These are phyloP conservation scores for Andrena camellia DNA, from an alignment of 2,888 invertebrate species.

Conservation along the genomic window DNA sequence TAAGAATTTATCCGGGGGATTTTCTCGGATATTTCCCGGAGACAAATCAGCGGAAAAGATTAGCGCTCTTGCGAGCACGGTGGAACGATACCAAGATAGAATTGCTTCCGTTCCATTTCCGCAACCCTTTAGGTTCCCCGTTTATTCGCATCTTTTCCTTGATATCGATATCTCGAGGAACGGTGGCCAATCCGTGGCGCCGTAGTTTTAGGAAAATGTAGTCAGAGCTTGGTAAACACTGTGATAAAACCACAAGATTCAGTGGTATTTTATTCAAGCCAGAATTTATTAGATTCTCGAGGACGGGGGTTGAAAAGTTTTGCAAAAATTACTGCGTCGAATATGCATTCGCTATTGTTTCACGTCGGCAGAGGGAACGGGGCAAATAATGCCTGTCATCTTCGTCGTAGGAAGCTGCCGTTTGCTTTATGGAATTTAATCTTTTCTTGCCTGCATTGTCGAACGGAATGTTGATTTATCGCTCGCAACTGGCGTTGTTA, in stretches of 20 bases:
- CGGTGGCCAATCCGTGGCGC: neutral
- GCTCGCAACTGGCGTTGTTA: neutral
- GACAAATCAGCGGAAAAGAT: neutral
- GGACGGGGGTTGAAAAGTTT: neutral
- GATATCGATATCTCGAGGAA: neutral
- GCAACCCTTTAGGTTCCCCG: neutral
- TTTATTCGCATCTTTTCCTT: neutral
- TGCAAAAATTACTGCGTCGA: neutral
- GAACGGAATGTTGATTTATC: neutral
- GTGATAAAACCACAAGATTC: neutral
- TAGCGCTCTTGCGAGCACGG: neutral
- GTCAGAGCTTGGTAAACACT: conserved; percentile 6
- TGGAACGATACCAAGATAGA: neutral
- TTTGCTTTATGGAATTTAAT: neutral
- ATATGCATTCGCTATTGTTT: neutral
- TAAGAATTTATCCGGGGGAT: conserved; percentile 37
- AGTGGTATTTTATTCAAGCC: neutral
- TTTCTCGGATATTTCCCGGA: neutral
- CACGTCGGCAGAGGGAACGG: neutral
- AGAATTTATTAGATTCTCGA: neutral
- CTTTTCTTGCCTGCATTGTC: neutral
- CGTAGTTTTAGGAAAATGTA: neutral
- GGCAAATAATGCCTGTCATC: neutral
- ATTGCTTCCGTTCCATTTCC: conserved; percentile 1
- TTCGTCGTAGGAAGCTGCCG: neutral